Evolutionary conservation across 2,888 invertebrate species (phyloP).

Genomic region (Trachelus iudaicus): DNA sequence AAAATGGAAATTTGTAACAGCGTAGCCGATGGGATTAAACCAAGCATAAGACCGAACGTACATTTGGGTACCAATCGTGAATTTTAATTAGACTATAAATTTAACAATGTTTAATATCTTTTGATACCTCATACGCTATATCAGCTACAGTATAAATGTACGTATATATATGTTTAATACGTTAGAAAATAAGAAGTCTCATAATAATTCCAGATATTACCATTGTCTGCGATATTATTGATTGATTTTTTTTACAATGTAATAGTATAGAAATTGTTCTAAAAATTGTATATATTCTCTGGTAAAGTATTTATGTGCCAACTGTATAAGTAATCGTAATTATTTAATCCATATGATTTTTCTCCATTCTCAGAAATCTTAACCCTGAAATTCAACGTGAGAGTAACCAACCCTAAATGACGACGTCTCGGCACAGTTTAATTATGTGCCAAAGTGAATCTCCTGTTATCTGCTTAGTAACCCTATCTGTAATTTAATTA

Average conservation of each 20-base stretch:
- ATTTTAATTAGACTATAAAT: slow-evolving; percentile 41
- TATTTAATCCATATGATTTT: background rate
- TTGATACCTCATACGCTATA: background rate
- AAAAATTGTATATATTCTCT: background rate
- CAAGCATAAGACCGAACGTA: slow-evolving; percentile 27
- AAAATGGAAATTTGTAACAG: slow-evolving; percentile 39
- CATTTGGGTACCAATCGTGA: slow-evolving; percentile 18
- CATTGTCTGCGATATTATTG: too few relatives aligned
- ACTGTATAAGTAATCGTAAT: background rate
- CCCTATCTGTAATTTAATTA: background rate
- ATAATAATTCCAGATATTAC: too few relatives aligned
- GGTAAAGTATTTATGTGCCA: background rate
- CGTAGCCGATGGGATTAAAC: slow-evolving; percentile 43
- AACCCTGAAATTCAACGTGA: background rate
- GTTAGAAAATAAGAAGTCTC: too few relatives aligned
- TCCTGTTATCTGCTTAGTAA: background rate
- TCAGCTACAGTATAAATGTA: background rate
- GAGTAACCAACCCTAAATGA: background rate
- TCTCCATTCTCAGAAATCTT: background rate
- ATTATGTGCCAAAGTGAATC: background rate
- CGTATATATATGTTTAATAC: too few relatives aligned
- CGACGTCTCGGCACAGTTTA: background rate
- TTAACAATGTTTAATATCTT: slow-evolving; percentile 18
- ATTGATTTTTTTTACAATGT: background rate
- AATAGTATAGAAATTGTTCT: background rate